Percentiles rank a stretch among this genome's conserved stretches.
Evolutionary conservation across 2,888 invertebrate species (phyloP).

Genomic region (Ctena decussata): DNA sequence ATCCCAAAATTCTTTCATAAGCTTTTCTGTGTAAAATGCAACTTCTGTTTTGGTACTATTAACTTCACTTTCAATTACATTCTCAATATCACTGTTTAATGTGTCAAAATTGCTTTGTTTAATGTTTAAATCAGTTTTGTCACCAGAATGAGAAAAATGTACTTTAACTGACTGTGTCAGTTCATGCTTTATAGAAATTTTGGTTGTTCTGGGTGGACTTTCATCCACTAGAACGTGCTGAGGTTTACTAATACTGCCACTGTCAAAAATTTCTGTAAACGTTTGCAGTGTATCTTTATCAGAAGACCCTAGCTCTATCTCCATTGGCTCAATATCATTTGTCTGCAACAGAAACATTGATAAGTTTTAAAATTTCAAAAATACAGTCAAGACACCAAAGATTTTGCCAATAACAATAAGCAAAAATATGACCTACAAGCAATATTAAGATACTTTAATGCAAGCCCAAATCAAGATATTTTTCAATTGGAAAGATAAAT

Average conservation of each 20-base stretch:
- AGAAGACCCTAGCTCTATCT: conserved; percentile 5
- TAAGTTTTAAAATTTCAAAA: too few species aligned
- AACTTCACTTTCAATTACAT: neutral
- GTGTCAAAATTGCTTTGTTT: neutral
- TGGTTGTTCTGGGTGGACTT: neutral
- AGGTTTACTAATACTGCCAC: neutral
- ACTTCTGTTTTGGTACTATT: conserved; percentile 56
- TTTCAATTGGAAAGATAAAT: too few species aligned
- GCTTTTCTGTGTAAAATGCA: conserved; percentile 65
- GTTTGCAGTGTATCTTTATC: conserved; percentile 9
- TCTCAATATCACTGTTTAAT: neutral
- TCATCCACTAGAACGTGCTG: neutral
- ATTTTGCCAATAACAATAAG: too few species aligned
- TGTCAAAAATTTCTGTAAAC: neutral
- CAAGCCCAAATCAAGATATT: too few species aligned
- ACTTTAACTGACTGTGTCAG: neutral
- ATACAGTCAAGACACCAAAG: too few species aligned
- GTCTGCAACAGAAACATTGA: neutral
- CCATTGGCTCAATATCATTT: neutral
- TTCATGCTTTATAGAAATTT: neutral
- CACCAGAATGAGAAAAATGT: neutral
- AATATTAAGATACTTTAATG: too few species aligned
- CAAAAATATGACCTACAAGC: too few species aligned
- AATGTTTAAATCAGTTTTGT: neutral
- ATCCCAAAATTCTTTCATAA: conserved; percentile 77